A percentile compares a stretch with the other conserved stretches of the same genome.
These are phyloP conservation scores for Argyresthia albistria DNA, from an alignment of 2,888 invertebrate species.

Conservation along the genomic window DNA sequence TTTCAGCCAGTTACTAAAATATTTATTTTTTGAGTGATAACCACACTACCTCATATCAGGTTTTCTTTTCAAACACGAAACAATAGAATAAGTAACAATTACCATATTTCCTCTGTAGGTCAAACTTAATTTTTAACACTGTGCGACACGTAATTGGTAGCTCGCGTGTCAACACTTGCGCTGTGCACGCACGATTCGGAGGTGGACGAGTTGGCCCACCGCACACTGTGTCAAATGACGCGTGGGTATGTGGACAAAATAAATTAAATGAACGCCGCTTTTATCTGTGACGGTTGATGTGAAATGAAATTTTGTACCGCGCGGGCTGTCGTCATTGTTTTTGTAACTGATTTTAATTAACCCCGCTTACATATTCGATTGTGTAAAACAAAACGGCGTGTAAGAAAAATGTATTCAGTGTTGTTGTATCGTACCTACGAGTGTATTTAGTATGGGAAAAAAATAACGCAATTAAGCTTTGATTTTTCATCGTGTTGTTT, in stretches of 20 bases:
- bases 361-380: neutral
- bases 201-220: neutral
- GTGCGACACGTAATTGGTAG: constrained; percentile 40
- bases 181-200: constrained; percentile 38
- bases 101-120: too few species aligned
- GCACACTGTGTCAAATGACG: neutral
- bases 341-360: constrained; percentile 1
- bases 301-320: constrained; percentile 29
- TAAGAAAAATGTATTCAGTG: too few species aligned
- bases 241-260: constrained; percentile 28
- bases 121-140: constrained; percentile 42
- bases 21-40: too few species aligned
- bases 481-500: too few species aligned
- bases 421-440: too few species aligned
- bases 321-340: neutral
- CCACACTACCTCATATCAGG: too few species aligned
- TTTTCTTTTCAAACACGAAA: too few species aligned
- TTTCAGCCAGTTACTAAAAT: too few species aligned
- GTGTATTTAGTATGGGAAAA: too few species aligned
- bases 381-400: neutral
- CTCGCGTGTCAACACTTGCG: constrained; percentile 34
- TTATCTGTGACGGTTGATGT: constrained; percentile 22
- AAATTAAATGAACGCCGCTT: constrained; percentile 27
- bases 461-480: too few species aligned
- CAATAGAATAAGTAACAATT: too few species aligned